Evolutionary conservation across 2,797 vertebrate species (phyloP).

Genomic region (Pterois miles): DNA sequence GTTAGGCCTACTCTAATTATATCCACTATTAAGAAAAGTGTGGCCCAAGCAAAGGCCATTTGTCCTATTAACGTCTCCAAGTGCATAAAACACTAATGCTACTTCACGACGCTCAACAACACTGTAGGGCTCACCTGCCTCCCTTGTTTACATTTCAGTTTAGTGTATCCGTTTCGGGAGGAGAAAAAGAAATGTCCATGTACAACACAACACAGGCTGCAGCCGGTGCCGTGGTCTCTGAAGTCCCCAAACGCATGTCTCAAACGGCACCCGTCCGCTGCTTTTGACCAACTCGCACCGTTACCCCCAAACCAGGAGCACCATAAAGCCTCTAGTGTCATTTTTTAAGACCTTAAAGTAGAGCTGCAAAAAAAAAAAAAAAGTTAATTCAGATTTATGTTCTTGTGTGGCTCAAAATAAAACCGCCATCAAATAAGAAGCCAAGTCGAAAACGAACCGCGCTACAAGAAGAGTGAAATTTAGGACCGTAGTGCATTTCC

Average conservation of each 20-base stretch:
- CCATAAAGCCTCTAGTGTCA: conserved; percentile 37
- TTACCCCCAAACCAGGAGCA: conserved; percentile 26
- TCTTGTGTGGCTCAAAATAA: conserved; percentile 23
- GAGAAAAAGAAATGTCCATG: conserved; percentile 46
- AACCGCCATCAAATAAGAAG: conserved; percentile 33
- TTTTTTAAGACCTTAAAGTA: conserved; percentile 58
- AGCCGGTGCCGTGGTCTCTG: conserved; percentile 14
- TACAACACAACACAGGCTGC: conserved; percentile 51
- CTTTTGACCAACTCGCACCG: conserved; percentile 34
- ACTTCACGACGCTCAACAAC: conserved; percentile 74
- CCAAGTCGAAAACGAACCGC: conserved; percentile 4
- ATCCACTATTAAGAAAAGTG: conserved; percentile 53
- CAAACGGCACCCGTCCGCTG: conserved; percentile 44
- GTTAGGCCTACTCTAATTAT: conserved; percentile 56
- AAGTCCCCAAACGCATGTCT: conserved; percentile 30
- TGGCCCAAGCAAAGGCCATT: conserved; percentile 42
- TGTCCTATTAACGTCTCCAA: conserved; percentile 63
- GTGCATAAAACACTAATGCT: conserved; percentile 71
- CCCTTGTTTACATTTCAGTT: conserved; percentile 58
- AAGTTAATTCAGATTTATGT: conserved; percentile 9
- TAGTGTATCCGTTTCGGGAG: conserved; percentile 55
- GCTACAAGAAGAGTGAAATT: conserved; percentile 37
- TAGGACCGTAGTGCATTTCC: conserved; percentile 48
- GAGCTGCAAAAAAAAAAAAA: conserved; percentile 27
- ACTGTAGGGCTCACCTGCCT: conserved; percentile 54